A percentile compares a stretch with the other conserved stretches of the same genome.
phyloP scores from a whole-genome alignment of 2,888 invertebrate species.

The Zaprionus obscuricornis region DNA sequence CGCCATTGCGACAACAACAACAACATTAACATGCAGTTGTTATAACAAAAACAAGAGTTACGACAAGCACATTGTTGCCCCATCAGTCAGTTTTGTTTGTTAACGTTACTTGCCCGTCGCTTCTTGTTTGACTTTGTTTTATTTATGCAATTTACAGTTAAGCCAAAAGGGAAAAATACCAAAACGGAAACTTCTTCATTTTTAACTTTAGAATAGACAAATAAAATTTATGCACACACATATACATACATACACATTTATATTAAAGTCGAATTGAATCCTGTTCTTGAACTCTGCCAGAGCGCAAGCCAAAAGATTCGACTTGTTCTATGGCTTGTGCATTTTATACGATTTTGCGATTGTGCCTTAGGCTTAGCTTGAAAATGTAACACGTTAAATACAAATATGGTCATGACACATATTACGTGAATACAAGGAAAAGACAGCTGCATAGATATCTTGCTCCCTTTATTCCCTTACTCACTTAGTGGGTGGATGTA shows the following conservation, averaged over 20 bases:
- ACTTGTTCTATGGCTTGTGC: constrained; percentile 18
- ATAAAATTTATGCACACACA: constrained; percentile 58
- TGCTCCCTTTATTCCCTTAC: not conserved
- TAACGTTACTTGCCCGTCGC: constrained; percentile 30
- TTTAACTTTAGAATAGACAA: constrained; percentile 11
- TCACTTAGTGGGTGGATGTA: constrained; percentile 19
- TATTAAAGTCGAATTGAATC: constrained; percentile 1
- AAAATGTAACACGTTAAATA: constrained; percentile 53
- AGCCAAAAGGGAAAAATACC: constrained; percentile 40
- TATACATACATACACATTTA: not conserved
- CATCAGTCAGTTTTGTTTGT: constrained; percentile 41
- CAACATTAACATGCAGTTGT: constrained; percentile 9
- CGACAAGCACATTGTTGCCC: constrained; percentile 58
- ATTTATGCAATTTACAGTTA: constrained; percentile 78
- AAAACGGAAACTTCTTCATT: constrained; percentile 17
- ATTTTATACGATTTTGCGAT: constrained; percentile 16
- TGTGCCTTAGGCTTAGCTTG: constrained; percentile 11
- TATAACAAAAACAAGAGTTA: constrained; percentile 23
- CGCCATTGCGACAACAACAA: constrained; percentile 51
- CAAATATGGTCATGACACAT: constrained; percentile 67
- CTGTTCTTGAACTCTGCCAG: constrained; percentile 25
- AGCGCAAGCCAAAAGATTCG: constrained; percentile 6
- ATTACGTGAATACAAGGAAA: constrained; percentile 25
- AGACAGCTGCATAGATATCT: not conserved
- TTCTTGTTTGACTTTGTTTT: constrained; percentile 55